phyloP scores from a whole-genome alignment of 2,113 vertebrate genomes.

The Tupaia tana region DNA sequence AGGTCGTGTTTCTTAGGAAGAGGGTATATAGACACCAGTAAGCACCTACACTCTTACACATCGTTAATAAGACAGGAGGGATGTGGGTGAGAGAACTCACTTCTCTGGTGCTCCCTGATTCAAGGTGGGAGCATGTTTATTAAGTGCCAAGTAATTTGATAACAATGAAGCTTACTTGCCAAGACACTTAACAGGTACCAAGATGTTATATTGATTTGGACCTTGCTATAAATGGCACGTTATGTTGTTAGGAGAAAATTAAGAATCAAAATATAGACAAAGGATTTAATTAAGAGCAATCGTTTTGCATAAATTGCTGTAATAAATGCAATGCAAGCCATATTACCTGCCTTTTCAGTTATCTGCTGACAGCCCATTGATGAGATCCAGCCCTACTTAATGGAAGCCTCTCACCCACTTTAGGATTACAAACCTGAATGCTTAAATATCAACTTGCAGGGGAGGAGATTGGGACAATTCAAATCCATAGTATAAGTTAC shows the following conservation, averaged over 20 bases:
- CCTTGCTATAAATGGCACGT: constrained; percentile 29
- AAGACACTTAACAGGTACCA: constrained; percentile 14
- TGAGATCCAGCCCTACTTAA: not conserved
- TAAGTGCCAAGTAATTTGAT: constrained; percentile 29
- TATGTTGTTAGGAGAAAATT: constrained; percentile 48
- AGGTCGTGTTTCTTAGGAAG: not conserved
- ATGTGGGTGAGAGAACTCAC: not conserved
- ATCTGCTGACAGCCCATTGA: not conserved
- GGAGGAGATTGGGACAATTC: not conserved
- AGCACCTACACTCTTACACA: not conserved
- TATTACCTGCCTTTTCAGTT: not conserved
- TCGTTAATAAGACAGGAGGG: not conserved
- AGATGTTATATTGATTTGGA: constrained; percentile 43
- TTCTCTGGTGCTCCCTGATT: not conserved
- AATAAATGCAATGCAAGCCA: too few relatives aligned
- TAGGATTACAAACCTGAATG: not conserved
- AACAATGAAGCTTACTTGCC: constrained; percentile 8
- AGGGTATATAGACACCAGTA: not conserved
- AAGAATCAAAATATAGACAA: constrained; percentile 63
- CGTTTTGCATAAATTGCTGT: not conserved
- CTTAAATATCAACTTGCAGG: not conserved
- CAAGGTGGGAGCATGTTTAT: not conserved
- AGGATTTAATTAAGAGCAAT: constrained; percentile 37
- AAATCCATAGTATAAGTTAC: not conserved
- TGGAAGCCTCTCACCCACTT: not conserved